Base-by-base conservation (phyloP, 2,888 invertebrate species). In the Epicampocera succincta region DNA sequence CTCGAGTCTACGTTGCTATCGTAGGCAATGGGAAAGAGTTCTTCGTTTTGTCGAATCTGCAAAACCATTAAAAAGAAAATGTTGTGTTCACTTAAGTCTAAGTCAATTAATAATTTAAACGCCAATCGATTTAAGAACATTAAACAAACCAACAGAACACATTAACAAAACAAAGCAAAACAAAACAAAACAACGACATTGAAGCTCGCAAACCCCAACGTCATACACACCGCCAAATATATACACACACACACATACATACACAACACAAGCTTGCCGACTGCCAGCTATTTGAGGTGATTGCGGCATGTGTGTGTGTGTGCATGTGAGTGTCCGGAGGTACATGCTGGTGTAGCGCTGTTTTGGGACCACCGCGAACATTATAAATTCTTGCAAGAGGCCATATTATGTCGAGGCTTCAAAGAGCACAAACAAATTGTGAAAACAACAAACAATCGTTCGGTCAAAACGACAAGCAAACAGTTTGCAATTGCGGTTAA, bases 1-100 rank as follows among this genome's bases (percentile, higher is more conserved):
- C 93, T 93, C 15, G 93, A 92, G 88, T 94, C 93, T 85, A 94
- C 92, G 89, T 93, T 94, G 84, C 92, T 92, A 86, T 94, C 94
- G 25, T 92, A 91, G 11, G 93, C 93, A 72, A 94, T 93, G 5
- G 94, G 93, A 13, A 93, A 91, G 85, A 93, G 90, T 87, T 94
- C 94, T 65, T 91, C 90, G 21, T 90, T 91, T 60, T 92, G 92
- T 61, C 94, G 91, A 72, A 93, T 92, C 84, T 86, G 81, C 6
- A 83, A 76, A 71, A 60, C 42, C 68, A 73, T 76, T 56, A 63
- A 77, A 73, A 79, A 33, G 68, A 68, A 73, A 68, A 78, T 78
- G 48, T 75, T 74, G 13, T 74, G 52, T 52, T 61, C 65, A 66
- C 33, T 71, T 78, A 71, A 66, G 50, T 74, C 69, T 71, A 15